Evolutionary conservation across 2,113 vertebrate species (phyloP).

Genomic region (Leucopsar rothschildi): DNA sequence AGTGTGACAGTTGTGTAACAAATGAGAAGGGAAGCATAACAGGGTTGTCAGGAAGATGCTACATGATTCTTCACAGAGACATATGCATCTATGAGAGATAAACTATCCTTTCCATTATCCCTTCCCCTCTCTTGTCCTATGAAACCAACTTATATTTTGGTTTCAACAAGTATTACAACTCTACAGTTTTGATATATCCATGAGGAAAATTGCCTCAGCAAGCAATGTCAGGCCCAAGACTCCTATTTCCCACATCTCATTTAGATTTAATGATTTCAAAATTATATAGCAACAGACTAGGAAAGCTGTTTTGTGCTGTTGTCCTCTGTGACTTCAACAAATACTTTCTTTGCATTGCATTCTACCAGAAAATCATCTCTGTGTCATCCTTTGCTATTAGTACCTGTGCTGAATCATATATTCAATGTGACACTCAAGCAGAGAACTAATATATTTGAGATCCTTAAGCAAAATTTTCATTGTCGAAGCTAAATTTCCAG

Average conservation of each 20-base stretch:
- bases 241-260: not conserved
- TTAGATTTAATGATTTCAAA: not conserved
- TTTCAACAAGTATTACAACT: not conserved
- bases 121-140: not conserved
- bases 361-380: not conserved
- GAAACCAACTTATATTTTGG: not conserved
- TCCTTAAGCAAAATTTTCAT: not conserved
- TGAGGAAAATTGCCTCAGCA: not conserved
- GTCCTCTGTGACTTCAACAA: not conserved
- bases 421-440: not conserved
- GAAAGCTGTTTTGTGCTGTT: not conserved
- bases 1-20: not conserved
- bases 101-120: not conserved
- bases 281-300: not conserved
- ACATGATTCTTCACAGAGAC: not conserved
- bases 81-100: fast-evolving
- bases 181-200: not conserved
- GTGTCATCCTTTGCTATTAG: not conserved
- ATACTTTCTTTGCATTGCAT: not conserved
- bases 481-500: not conserved
- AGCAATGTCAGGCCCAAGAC: not conserved
- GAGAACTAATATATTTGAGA: not conserved
- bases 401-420: not conserved
- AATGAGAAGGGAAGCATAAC: not conserved
- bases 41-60: not conserved